Percentiles rank a stretch among this genome's conserved stretches.
Evolutionary conservation across 2,797 vertebrate species (phyloP).

Genomic region (Limnodromus scolopaceus): DNA sequence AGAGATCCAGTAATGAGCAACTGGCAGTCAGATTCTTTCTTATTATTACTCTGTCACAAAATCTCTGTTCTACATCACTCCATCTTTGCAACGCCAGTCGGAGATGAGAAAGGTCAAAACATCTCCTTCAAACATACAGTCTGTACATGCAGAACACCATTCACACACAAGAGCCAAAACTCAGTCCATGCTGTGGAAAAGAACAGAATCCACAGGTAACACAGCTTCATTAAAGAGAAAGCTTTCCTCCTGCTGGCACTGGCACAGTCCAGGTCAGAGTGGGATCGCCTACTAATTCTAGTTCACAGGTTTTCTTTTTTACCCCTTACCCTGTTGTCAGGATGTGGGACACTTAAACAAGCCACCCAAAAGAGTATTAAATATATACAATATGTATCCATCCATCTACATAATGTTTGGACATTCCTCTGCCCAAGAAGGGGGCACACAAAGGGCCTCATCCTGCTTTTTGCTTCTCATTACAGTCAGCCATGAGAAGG

Average conservation of each 20-base stretch:
- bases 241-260: neutral
- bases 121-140: neutral
- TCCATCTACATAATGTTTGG: no score
- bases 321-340: neutral
- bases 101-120: slow-evolving; percentile 68
- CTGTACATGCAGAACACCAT: neutral
- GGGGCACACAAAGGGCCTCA: neutral
- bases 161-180: neutral
- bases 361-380: neutral
- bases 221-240: neutral
- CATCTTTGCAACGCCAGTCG: slow-evolving; percentile 55
- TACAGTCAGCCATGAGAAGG: neutral
- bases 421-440: neutral
- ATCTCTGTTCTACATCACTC: slow-evolving; percentile 72
- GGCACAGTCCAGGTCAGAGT: neutral
- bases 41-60: slow-evolving; percentile 73
- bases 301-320: neutral
- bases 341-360: neutral
- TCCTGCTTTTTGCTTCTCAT: neutral
- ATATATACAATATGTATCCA: rapidly evolving
- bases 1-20: slow-evolving; percentile 67
- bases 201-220: neutral
- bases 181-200: neutral
- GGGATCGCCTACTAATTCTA: neutral
- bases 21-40: slow-evolving; percentile 68